Evolutionary conservation across 1,140 invertebrate species (phyloP).

Genomic region (Hyphantria cunea): DNA sequence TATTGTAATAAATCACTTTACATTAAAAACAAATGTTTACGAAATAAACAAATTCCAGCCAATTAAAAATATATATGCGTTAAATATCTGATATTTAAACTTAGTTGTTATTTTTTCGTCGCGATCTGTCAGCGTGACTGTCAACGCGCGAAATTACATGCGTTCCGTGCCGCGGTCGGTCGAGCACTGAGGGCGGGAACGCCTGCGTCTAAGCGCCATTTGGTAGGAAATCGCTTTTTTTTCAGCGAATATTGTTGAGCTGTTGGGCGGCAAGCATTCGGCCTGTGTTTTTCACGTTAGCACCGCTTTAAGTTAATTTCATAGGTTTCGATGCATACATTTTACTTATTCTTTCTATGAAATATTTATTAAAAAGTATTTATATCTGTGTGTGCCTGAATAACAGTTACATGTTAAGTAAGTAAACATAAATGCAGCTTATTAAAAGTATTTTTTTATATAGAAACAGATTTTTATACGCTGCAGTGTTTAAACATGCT

Average conservation of each 20-base stretch:
- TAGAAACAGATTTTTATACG: too few species aligned
- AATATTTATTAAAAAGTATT: too few species aligned
- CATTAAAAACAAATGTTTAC: constrained; percentile 19
- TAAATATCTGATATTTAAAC: background rate
- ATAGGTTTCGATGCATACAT: background rate
- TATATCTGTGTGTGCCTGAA: too few species aligned
- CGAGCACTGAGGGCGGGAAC: constrained; percentile 54
- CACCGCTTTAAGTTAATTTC: constrained; percentile 18
- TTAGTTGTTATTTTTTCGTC: constrained; percentile 18
- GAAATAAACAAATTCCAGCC: constrained; percentile 22
- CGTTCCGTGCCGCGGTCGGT: constrained; percentile 25
- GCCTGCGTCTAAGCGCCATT: constrained; percentile 34
- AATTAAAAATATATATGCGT: background rate
- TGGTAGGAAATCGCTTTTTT: constrained; percentile 12
- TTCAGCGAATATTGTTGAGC: constrained; percentile 28
- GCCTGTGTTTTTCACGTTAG: constrained; percentile 34
- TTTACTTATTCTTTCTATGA: too few species aligned
- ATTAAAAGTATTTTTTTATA: too few species aligned
- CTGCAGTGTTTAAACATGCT: too few species aligned
- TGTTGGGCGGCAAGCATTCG: constrained; percentile 33
- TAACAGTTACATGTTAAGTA: too few species aligned
- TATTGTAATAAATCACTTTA: constrained; percentile 32
- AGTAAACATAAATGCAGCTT: too few species aligned
- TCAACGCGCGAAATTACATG: constrained; percentile 39
- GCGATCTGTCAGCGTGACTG: constrained; percentile 24